A percentile compares a stretch with the other conserved stretches of the same genome.
Conservation (phyloP, 1,140 invertebrate species). For the Apis dorsata region DNA sequence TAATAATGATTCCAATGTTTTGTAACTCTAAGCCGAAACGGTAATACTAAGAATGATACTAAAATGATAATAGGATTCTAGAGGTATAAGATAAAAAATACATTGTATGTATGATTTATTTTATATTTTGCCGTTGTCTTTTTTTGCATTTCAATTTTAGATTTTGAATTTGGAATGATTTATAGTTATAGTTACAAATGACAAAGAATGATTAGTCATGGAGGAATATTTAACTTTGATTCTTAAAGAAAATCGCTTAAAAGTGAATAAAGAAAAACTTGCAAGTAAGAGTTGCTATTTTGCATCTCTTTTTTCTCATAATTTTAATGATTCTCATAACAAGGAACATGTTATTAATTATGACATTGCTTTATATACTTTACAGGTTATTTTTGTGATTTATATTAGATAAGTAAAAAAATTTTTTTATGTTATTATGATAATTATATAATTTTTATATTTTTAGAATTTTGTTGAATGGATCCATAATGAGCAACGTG, state of each 20-base stretch:
- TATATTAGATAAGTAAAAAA: not conserved
- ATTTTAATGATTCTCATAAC: conserved; percentile 54
- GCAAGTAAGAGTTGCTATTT: conserved; percentile 61
- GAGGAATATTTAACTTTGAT: conserved; percentile 37
- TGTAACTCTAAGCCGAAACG: too few relatives aligned
- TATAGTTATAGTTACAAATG: too few relatives aligned
- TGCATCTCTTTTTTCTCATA: conserved; percentile 55
- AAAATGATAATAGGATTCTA: too few relatives aligned
- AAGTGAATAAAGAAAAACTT: conserved; percentile 55
- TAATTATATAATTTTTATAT: conserved; percentile 17
- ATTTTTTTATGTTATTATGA: not conserved
- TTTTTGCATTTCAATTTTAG: too few relatives aligned
- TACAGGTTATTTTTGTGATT: conserved; percentile 56
- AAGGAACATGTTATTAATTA: conserved; percentile 65
- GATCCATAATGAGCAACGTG: conserved; percentile 40
- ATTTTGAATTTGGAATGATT: too few relatives aligned
- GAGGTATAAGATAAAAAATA: too few relatives aligned
- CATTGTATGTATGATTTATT: too few relatives aligned
- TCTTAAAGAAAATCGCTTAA: conserved; percentile 31
- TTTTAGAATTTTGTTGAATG: conserved; percentile 67
- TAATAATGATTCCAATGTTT: too few relatives aligned
- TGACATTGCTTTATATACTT: conserved; percentile 44
- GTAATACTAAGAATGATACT: too few relatives aligned
- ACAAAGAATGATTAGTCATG: not conserved
- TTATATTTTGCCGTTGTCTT: too few relatives aligned